Conservation (phyloP, 2,113 vertebrate species). For the Uria lomvia region DNA sequence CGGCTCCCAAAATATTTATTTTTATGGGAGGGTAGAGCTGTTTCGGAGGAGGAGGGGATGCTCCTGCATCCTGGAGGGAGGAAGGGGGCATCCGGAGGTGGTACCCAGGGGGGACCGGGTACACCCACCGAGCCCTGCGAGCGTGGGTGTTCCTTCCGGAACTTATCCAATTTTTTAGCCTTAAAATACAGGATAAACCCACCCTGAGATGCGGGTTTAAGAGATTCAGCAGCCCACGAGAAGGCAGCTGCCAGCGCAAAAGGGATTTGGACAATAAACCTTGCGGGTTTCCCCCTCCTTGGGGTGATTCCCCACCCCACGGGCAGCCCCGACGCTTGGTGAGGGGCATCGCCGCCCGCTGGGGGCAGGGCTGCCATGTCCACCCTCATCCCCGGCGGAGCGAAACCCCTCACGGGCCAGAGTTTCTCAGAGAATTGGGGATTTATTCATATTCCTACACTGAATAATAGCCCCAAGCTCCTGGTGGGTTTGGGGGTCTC, state of each 20-base stretch:
- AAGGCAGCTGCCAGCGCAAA: neutral
- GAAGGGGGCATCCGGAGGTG: neutral
- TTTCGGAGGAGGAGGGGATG: neutral
- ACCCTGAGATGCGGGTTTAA: rapidly evolving
- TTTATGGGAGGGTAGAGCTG: neutral
- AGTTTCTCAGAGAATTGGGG: neutral
- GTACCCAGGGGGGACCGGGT: neutral
- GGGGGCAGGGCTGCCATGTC: neutral
- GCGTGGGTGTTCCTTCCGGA: neutral
- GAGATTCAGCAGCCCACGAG: neutral
- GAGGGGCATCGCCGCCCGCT: neutral
- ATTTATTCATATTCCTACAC: neutral
- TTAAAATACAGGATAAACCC: neutral
- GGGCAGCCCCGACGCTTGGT: neutral
- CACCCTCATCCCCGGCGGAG: rapidly evolving
- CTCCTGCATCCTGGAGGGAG: neutral
- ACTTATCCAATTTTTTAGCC: neutral
- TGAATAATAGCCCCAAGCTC: neutral
- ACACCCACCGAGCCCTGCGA: neutral
- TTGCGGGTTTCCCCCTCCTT: neutral
- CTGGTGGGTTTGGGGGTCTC: neutral
- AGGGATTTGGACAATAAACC: neutral
- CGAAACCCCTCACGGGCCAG: rapidly evolving
- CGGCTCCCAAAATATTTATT: slow-evolving; percentile 13
- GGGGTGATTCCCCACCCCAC: neutral